Percentiles rank a stretch among this genome's conserved stretches.
phyloP scores from a whole-genome alignment of 1,140 invertebrate genomes.

The Oreohelix idahoensis region DNA sequence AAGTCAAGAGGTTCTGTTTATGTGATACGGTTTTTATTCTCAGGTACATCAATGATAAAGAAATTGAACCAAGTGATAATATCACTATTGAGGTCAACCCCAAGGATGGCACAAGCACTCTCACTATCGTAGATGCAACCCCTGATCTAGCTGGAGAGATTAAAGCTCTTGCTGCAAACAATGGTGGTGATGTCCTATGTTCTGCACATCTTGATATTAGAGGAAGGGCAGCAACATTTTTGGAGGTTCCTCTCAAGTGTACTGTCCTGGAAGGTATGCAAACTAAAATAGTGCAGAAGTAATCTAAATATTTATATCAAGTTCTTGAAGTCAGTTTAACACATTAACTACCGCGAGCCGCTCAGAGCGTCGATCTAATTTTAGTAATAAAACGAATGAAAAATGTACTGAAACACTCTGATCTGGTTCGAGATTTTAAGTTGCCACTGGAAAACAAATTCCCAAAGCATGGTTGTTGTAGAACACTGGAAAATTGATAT shows the following conservation, averaged over 20 bases:
- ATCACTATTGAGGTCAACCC: conserved; percentile 61
- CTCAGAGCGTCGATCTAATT: no score
- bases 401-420: no score
- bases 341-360: no score
- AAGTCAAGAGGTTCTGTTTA: no score
- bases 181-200: conserved; percentile 65
- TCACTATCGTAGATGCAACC: conserved; percentile 62
- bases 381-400: no score
- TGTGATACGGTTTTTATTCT: conserved; percentile 4
- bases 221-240: conserved; percentile 68
- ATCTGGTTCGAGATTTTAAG: no score
- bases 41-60: conserved; percentile 69
- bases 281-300: no score
- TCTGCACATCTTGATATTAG: conserved; percentile 64
- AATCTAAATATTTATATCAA: no score
- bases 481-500: no score
- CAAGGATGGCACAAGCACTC: conserved; percentile 59
- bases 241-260: conserved; percentile 69
- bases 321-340: no score
- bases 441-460: no score
- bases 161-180: conserved; percentile 67
- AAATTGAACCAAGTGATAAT: conserved; percentile 62
- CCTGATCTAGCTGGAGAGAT: conserved; percentile 64
- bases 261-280: conserved; percentile 68
- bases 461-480: no score